A percentile compares a stretch with the other conserved stretches of the same genome.
Conservation (phyloP, 2,797 vertebrate species). For the Catharus ustulatus region DNA sequence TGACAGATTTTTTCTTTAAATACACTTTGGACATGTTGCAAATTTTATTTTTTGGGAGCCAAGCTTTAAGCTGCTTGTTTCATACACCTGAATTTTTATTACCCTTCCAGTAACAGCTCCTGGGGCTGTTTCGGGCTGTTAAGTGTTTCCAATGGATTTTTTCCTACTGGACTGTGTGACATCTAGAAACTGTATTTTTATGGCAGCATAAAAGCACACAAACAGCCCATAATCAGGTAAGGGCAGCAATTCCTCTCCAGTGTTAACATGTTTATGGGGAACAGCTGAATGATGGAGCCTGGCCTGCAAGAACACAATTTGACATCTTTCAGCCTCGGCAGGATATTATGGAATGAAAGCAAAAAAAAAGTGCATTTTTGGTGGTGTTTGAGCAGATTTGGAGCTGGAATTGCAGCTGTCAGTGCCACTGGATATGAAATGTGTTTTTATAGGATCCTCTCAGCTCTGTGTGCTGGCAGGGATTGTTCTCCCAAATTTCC, state of each 20-base stretch:
- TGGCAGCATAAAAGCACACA: neutral
- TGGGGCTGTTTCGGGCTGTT: neutral
- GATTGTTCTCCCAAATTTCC: neutral
- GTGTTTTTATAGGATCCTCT: neutral
- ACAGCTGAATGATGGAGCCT: neutral
- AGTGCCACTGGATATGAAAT: neutral
- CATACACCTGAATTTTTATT: neutral
- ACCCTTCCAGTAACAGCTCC: neutral
- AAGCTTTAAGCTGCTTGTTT: neutral
- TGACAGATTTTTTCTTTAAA: neutral
- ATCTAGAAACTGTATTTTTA: neutral
- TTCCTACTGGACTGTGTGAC: neutral
- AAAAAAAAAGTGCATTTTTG: neutral
- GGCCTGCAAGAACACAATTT: neutral
- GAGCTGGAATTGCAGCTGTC: neutral
- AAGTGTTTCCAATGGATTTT: neutral
- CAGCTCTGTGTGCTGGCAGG: neutral
- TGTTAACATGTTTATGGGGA: neutral
- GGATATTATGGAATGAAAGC: neutral
- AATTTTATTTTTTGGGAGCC: neutral
- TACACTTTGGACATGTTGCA: neutral
- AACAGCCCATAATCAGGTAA: neutral
- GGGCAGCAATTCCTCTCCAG: neutral
- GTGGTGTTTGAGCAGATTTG: neutral
- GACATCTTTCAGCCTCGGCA: neutral